Evolutionary conservation across 1,140 invertebrate genomes (phyloP).

Genomic region (Proales similis): DNA sequence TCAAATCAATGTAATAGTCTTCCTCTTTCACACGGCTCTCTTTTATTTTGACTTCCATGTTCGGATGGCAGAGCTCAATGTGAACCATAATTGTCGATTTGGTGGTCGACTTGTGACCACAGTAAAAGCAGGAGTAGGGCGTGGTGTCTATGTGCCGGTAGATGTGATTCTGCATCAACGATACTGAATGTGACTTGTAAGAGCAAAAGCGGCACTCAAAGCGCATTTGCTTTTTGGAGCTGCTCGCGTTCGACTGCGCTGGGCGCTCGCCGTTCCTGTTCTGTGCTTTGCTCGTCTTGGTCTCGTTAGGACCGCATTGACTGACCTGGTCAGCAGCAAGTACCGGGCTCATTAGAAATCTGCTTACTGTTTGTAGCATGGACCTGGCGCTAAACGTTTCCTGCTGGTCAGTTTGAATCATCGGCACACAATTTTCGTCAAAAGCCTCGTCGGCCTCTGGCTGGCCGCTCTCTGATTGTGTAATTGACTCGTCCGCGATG

Average conservation of each 20-base stretch:
- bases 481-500: background rate
- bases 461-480: too few relatives aligned
- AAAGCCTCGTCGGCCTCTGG: too few relatives aligned
- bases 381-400: too few relatives aligned
- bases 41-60: slow-evolving; percentile 33
- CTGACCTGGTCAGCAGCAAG: too few relatives aligned
- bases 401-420: too few relatives aligned
- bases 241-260: background rate
- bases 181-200: slow-evolving; percentile 16
- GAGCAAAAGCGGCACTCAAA: slow-evolving; percentile 29
- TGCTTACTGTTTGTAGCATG: too few relatives aligned
- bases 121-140: slow-evolving; percentile 31
- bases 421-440: too few relatives aligned
- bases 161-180: slow-evolving; percentile 34
- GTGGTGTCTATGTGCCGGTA: slow-evolving; percentile 35
- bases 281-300: background rate
- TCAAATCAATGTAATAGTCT: slow-evolving; percentile 29
- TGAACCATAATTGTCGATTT: slow-evolving; percentile 38
- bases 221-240: slow-evolving; percentile 31
- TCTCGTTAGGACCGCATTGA: too few relatives aligned
- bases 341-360: too few relatives aligned
- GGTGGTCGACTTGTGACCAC: slow-evolving; percentile 37
- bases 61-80: slow-evolving; percentile 37
- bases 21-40: slow-evolving; percentile 32
- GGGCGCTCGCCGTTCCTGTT: background rate